These are phyloP conservation scores for Pontoporia blainvillei DNA, from an alignment of 2,113 vertebrate genomes.

Conservation along the genomic window DNA sequence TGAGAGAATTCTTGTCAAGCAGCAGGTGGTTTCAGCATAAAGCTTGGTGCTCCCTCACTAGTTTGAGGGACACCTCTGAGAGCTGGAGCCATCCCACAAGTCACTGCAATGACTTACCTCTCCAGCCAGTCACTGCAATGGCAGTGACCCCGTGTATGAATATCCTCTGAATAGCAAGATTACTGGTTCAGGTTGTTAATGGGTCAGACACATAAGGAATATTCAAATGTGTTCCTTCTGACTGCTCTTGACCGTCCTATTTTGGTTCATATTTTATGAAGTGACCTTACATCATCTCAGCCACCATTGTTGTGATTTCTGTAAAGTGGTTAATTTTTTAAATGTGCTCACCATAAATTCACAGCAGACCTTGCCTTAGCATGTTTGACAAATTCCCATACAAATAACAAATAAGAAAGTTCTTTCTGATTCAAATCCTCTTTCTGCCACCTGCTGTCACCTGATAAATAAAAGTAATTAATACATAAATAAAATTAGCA, in stretches of 20 bases:
- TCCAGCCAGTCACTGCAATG: neutral
- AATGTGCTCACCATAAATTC: neutral
- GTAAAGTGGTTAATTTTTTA: neutral
- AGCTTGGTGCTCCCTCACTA: neutral
- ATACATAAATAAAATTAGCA: conserved; percentile 33
- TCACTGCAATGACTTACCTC: too few species aligned
- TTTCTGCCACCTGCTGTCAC: neutral
- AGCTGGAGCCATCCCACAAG: neutral
- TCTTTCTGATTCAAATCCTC: neutral
- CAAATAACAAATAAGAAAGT: neutral
- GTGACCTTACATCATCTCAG: neutral
- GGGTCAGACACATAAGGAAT: neutral
- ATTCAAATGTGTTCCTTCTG: neutral
- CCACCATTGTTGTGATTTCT: neutral
- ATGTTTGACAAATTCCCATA: neutral
- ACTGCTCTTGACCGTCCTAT: neutral
- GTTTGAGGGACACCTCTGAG: neutral
- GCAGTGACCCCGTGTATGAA: neutral
- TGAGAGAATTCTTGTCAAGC: neutral
- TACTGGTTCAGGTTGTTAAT: neutral
- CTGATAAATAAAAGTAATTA: neutral
- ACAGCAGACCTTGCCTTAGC: neutral
- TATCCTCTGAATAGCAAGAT: neutral
- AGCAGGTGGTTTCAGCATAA: neutral
- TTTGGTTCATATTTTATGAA: neutral